Evolutionary conservation across 2,888 invertebrate genomes (phyloP).

Genomic region (Hyppa rectilinea): DNA sequence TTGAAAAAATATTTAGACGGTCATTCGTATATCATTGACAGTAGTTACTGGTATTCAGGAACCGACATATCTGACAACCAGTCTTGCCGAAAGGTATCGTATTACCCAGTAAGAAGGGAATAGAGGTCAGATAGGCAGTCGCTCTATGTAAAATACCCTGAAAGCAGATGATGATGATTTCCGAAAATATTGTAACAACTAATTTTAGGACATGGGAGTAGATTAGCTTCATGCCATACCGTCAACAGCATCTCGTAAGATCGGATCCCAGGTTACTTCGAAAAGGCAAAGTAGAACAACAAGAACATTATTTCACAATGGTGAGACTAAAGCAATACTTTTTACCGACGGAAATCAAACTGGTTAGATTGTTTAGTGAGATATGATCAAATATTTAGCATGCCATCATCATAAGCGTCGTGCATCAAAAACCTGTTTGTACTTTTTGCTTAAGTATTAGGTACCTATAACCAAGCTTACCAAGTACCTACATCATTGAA

Average conservation of each 20-base stretch:
- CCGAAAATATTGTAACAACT: no score
- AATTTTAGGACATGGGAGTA: neutral
- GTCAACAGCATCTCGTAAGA: neutral
- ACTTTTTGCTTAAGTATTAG: conserved; percentile 38
- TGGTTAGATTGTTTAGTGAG: conserved; percentile 27
- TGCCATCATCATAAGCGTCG: conserved; percentile 26
- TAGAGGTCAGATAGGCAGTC: no score
- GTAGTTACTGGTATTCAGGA: neutral
- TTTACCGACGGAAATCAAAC: conserved; percentile 23
- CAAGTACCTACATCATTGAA: conserved; percentile 9
- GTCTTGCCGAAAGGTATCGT: no score
- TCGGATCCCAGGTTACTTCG: neutral
- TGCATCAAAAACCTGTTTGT: conserved; percentile 43
- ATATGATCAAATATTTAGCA: conserved; percentile 49
- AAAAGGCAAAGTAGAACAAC: neutral
- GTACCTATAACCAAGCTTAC: no score
- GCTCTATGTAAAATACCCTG: no score
- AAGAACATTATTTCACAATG: neutral
- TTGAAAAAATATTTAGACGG: neutral
- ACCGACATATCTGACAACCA: no score
- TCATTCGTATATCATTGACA: neutral
- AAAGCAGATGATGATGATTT: no score
- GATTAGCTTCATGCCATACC: neutral
- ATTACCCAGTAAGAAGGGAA: no score
- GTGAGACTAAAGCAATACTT: conserved; percentile 2